phyloP scores from a whole-genome alignment of 2,797 vertebrate species.

The Danio albolineatus region DNA sequence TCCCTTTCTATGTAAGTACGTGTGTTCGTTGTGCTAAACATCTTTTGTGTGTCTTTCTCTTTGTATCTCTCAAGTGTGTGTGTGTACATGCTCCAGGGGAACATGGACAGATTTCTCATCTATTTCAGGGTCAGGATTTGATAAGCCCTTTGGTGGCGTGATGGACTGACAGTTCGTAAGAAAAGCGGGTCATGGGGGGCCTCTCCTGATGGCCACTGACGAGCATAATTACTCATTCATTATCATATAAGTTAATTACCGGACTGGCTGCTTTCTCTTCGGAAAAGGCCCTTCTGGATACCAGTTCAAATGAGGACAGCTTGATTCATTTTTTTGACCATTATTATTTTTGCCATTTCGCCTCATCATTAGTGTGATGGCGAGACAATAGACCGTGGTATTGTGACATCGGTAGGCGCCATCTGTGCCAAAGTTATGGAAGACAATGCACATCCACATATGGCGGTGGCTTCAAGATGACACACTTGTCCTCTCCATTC shows the following conservation, averaged over 20 bases:
- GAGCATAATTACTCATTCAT: slow-evolving; percentile 82
- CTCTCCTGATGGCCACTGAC: slow-evolving; percentile 59
- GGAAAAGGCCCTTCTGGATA: slow-evolving; percentile 83
- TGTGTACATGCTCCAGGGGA: slow-evolving; percentile 18
- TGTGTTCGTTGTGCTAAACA: slow-evolving; percentile 27
- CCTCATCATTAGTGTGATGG: slow-evolving; percentile 76
- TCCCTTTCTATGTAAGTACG: slow-evolving; percentile 38
- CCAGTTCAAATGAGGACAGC: slow-evolving; percentile 70
- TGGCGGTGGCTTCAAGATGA: slow-evolving; percentile 78
- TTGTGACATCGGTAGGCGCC: slow-evolving; percentile 77
- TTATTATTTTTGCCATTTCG: slow-evolving; percentile 57
- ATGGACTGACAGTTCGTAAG: slow-evolving; percentile 82
- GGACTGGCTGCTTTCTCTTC: slow-evolving; percentile 81
- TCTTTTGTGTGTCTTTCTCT: slow-evolving; percentile 34
- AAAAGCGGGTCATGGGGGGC: slow-evolving; percentile 79
- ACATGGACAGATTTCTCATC: slow-evolving; percentile 65
- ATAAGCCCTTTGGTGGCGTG: slow-evolving; percentile 79
- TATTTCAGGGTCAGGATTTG: slow-evolving; percentile 80
- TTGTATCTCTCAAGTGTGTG: slow-evolving; percentile 10
- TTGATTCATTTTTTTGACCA: slow-evolving; percentile 54
- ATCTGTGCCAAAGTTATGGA: slow-evolving; percentile 78
- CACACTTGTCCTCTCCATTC: slow-evolving; percentile 75
- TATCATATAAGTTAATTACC: slow-evolving; percentile 83
- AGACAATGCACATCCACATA: slow-evolving; percentile 80
- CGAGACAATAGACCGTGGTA: slow-evolving; percentile 77